Evolutionary conservation across 2,113 vertebrate species (phyloP).

Genomic region (Myiozetetes cayanensis): DNA sequence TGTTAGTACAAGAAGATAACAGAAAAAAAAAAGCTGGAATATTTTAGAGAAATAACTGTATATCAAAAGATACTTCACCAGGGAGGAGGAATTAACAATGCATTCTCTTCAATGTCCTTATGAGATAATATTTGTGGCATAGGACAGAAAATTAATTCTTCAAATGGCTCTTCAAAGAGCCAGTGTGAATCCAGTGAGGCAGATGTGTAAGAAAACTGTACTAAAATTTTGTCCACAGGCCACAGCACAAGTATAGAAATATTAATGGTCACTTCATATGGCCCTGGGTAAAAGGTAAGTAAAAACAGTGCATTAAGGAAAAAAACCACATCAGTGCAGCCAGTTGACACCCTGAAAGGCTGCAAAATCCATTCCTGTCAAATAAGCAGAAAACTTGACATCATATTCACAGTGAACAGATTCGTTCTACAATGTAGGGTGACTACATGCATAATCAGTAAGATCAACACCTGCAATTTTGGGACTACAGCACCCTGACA

Average conservation of each 20-base stretch:
- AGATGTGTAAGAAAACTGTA: not conserved
- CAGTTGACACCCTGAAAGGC: not conserved
- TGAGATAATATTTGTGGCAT: not conserved
- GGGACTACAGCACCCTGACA: not conserved
- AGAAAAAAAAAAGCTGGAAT: not conserved
- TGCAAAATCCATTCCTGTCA: not conserved
- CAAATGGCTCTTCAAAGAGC: fast-evolving
- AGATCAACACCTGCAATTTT: not conserved
- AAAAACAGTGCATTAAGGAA: not conserved
- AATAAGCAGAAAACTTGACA: not conserved
- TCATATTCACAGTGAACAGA: not conserved
- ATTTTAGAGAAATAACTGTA: not conserved
- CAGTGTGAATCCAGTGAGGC: not conserved
- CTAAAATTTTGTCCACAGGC: not conserved
- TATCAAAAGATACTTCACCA: not conserved
- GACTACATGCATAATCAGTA: not conserved
- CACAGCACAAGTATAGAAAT: not conserved
- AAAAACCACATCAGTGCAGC: not conserved
- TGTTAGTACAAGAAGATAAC: not conserved
- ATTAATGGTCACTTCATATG: not conserved
- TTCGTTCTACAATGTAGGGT: fast-evolving
- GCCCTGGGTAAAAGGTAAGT: not conserved
- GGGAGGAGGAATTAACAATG: not conserved
- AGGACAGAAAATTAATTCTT: not conserved
- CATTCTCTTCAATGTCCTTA: not conserved